Evolutionary conservation across 2,888 invertebrate species (phyloP), one percentile per base, ranked within the genome.

Genomic region (Deroplatys truncata): DNA sequence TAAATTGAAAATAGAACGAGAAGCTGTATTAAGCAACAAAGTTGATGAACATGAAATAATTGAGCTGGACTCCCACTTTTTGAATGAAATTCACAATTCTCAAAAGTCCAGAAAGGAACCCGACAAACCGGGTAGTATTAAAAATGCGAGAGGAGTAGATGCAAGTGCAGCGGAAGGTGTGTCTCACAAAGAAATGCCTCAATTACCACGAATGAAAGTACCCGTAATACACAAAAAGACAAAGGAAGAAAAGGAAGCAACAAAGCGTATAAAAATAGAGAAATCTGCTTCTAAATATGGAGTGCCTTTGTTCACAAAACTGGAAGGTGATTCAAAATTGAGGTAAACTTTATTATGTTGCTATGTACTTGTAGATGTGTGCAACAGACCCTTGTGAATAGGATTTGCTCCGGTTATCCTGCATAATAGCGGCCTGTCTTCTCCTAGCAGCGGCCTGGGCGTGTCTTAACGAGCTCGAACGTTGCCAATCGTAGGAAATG

Each of bases 261-360:
- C 13, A 82, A 31, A 29, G 89, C 35, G 10, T 93, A 91, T 92
- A 92, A 93, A 94, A 91, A 92, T 93, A 92, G 91, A 93, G 92
- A 92, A 94, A 91, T 95, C 95, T 92, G 93, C 94, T 92, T 94
- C 95, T 92, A 93, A 94, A 90, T 93, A 94, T 90, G 94, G 95
- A 89, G 94, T 95, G 91, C 93, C 95, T 89, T 93, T 95, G 89
- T 96, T 95, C 92, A 95, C 95, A 87, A 96, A 96, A 92, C 93
- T 96, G 89, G 94, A 94, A 86, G 94, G 95, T 88, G 96, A 96
- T 93, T 93, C 94, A 0, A 92, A 94, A 91, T 92, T 96, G 86
- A 94, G 94, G 94, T 95, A 92, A 91, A 43, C 43, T 43, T 0
- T 43, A 4, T 31, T n/a, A 35, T 35, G 8, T 35, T 8, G 35